Base-by-base conservation (phyloP, 1,140 invertebrate species). In the Eciton burchellii region DNA sequence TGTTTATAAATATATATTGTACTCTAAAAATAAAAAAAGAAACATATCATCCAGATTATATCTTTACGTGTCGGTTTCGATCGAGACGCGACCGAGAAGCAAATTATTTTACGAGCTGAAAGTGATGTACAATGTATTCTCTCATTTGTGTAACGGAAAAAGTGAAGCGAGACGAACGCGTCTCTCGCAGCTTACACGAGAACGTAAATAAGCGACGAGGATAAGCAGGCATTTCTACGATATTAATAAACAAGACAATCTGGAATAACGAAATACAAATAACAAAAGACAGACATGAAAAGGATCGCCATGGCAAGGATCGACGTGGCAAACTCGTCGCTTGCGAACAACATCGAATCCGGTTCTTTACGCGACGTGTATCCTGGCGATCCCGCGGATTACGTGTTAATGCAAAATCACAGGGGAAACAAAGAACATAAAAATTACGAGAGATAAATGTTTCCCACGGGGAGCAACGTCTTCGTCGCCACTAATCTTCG, bases 391-490 rank as follows among this genome's bases (percentile, higher is more conserved):
- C n/a, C n/a, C n/a, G 24, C 1, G 35, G 5, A 26, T 29, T 3
- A 3, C 35, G 35, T 3, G 6, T 2, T 68, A n/a, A 24, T 21
- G 19, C 49, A 16, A 26, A 63, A 43, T 45, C 3, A 73, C 16
- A 29, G 11, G 6, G 19, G 9, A 54, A 59, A 1, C 14, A 24
- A 3, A 24, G 4, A 47, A 43, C 21, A 24, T n/a, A 6, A 63
- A 14, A 52, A 76, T 35, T 74, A 63, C 16, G 19, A 0, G 21
- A 2, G 26, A 59, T 19, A 56, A 84, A 76, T 83, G 77, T 68
- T 81, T 62, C 63, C 86, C 1, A 8, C 79, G 79, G 59, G 72
- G 26, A 77, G 72, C 47, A 68, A 70, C 26, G 12, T 74, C 11
- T 74, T 47, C 16, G 12, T 83, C 24, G 35, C 35, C 9, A 35